Evolutionary conservation across 2,797 vertebrate species (phyloP).

Genomic region (Babyrousa celebensis): DNA sequence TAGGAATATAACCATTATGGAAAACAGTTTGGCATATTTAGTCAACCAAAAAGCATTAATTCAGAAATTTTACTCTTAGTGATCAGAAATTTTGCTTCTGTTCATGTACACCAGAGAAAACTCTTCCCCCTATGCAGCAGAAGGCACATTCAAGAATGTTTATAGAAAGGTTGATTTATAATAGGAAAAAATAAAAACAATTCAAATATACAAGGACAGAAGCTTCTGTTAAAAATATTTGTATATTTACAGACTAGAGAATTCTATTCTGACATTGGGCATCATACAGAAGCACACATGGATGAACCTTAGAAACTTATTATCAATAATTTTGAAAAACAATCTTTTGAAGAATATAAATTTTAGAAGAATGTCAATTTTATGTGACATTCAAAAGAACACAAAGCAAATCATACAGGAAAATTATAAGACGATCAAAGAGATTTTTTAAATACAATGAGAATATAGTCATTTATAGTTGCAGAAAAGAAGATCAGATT

Average conservation of each 20-base stretch:
- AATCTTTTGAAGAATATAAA: neutral
- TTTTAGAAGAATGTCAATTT: neutral
- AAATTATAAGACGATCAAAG: neutral
- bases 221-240: neutral
- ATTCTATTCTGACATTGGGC: neutral
- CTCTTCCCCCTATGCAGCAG: neutral
- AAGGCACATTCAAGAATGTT: neutral
- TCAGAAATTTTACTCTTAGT: neutral
- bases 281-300: neutral
- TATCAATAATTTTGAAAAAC: conserved; percentile 18
- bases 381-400: neutral
- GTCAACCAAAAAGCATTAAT: neutral
- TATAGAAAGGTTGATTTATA: neutral
- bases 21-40: neutral
- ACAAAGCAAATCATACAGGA: neutral
- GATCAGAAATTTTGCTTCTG: neutral
- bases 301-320: neutral
- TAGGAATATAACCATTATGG: neutral
- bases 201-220: neutral
- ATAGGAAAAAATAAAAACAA: neutral
- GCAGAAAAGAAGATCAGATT: neutral
- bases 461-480: too few species aligned
- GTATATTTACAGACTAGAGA: neutral
- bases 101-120: neutral
- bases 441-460: neutral